A percentile compares a stretch with the other conserved stretches of the same genome.
These are phyloP conservation scores for Scaptomyza montana DNA, from an alignment of 1,140 invertebrate genomes.

Conservation along the genomic window DNA sequence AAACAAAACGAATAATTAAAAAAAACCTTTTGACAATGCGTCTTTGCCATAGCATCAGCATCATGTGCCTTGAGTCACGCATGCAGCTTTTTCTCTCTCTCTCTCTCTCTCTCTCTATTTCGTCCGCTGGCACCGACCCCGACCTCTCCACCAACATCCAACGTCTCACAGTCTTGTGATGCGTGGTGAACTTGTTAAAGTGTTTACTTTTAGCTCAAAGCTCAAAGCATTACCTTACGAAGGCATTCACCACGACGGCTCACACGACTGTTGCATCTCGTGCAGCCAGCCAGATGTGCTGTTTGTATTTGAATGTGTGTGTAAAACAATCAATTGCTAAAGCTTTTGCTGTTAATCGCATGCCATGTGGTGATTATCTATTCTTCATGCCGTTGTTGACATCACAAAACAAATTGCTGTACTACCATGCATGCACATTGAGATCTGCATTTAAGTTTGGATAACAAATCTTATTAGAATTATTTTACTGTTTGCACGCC, in stretches of 20 bases:
- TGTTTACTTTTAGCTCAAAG: conserved; percentile 15
- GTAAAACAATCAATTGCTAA: conserved; percentile 28
- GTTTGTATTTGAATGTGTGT: conserved; percentile 10
- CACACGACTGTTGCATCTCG: conserved; percentile 59
- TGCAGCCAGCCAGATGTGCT: conserved; percentile 45
- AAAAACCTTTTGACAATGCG: conserved; percentile 6
- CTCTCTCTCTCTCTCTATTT: neutral
- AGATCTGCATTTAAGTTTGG: too few species aligned
- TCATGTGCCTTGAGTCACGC: conserved; percentile 62
- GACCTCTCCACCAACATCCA: neutral
- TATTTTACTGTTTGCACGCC: neutral
- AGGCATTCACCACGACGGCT: conserved; percentile 40
- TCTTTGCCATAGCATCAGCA: conserved; percentile 9
- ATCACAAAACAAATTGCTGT: conserved; percentile 16
- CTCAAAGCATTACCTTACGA: conserved; percentile 7
- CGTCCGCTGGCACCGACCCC: neutral
- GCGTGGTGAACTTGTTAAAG: conserved; percentile 37
- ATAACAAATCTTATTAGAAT: too few species aligned
- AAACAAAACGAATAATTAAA: conserved; percentile 39
- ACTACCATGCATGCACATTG: too few species aligned
- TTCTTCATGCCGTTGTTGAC: conserved; percentile 11
- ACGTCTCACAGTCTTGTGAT: conserved; percentile 26
- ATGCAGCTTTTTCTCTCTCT: conserved; percentile 35
- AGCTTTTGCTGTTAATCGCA: conserved; percentile 29
- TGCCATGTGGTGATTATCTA: conserved; percentile 34